Conservation (phyloP, 2,113 vertebrate genomes). For the Atrichornis clamosus region DNA sequence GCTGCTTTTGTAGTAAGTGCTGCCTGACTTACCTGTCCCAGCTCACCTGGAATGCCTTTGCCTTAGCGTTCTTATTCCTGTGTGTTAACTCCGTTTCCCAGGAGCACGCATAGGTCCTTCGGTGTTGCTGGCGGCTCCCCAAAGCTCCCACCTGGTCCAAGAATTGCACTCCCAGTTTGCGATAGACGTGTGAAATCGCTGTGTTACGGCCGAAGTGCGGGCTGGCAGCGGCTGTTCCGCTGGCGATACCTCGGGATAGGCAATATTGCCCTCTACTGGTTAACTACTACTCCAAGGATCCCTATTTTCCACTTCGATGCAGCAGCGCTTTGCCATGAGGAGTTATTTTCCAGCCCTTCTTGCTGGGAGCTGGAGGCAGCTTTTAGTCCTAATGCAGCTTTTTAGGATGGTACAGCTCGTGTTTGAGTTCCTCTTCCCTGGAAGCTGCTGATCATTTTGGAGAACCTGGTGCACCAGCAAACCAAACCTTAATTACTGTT, state of each 20-base stretch:
- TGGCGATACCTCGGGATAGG: background rate
- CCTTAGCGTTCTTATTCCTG: fast-evolving
- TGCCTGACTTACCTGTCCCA: fast-evolving
- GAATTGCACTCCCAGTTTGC: background rate
- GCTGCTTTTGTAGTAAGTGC: background rate
- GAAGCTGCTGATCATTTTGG: background rate
- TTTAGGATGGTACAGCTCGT: background rate
- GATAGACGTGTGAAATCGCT: fast-evolving
- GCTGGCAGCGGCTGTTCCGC: background rate
- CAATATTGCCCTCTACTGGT: conserved; percentile 65
- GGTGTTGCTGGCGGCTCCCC: background rate
- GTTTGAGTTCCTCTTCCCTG: background rate
- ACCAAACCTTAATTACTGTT: background rate
- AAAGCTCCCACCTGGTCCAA: fast-evolving
- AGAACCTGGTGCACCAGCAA: background rate
- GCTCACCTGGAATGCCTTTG: background rate
- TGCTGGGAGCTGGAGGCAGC: background rate
- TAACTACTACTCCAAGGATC: background rate
- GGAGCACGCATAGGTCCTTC: background rate
- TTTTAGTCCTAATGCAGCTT: background rate
- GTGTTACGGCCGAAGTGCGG: fast-evolving
- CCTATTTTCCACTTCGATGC: background rate
- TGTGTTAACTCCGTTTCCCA: background rate
- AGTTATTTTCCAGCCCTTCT: background rate
- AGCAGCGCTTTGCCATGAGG: background rate